These are phyloP conservation scores for Sericinus montela DNA, from an alignment of 2,888 invertebrate species.

Conservation along the genomic window DNA sequence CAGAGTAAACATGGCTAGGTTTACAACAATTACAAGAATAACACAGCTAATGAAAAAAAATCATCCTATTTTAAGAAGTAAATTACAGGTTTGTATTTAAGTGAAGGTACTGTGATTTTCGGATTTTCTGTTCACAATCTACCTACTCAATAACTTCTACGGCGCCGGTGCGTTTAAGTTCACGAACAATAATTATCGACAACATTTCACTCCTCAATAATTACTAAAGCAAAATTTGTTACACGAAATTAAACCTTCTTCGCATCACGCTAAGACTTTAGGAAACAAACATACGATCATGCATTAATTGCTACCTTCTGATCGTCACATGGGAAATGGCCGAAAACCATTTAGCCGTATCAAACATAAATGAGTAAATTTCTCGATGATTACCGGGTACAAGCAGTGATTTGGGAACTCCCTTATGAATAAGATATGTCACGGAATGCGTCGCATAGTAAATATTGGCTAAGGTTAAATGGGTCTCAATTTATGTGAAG, in stretches of 20 bases:
- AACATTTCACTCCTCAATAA: constrained; percentile 67
- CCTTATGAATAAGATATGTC: constrained; percentile 46
- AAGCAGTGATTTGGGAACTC: constrained; percentile 60
- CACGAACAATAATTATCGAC: constrained; percentile 62
- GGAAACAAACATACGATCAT: constrained; percentile 21
- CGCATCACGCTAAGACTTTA: constrained; percentile 26
- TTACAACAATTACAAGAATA: too few species aligned
- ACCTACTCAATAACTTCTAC: constrained; percentile 26
- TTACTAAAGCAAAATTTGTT: constrained; percentile 35
- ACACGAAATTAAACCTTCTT: constrained; percentile 31
- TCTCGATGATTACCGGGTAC: constrained; percentile 60
- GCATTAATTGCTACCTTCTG: constrained; percentile 48
- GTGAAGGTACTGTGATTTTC: constrained; percentile 29
- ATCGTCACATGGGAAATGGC: constrained; percentile 62
- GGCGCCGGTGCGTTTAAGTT: constrained; percentile 28
- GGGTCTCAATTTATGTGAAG: constrained; percentile 6
- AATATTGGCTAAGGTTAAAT: constrained; percentile 20
- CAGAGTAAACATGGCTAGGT: too few species aligned
- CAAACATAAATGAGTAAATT: constrained; percentile 67
- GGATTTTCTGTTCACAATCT: constrained; percentile 33
- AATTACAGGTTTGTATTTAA: not conserved
- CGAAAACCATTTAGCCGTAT: constrained; percentile 68
- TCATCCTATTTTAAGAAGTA: too few species aligned
- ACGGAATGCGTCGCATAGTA: constrained; percentile 7
- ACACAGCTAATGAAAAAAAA: too few species aligned